Evolutionary conservation across 2,797 vertebrate genomes (phyloP).

Genomic region (Coilia nasus): DNA sequence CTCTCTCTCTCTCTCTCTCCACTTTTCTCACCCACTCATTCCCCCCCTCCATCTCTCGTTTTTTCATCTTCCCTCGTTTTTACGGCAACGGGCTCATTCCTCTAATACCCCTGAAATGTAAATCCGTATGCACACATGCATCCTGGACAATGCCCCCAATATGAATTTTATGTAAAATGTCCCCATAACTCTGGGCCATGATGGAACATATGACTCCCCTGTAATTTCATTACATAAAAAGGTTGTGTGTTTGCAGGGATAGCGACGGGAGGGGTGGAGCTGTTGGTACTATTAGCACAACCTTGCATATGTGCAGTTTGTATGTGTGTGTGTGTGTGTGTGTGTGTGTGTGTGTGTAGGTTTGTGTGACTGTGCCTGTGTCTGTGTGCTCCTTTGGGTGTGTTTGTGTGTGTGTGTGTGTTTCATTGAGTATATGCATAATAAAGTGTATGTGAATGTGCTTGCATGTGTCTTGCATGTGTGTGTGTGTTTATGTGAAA

Average conservation of each 20-base stretch:
- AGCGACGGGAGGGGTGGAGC: conserved; percentile 29
- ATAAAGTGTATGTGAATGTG: conserved; percentile 44
- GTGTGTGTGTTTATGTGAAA: not conserved
- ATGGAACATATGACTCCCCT: conserved; percentile 70
- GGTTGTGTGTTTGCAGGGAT: conserved; percentile 71
- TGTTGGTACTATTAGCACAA: conserved; percentile 60
- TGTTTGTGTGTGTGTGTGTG: not conserved
- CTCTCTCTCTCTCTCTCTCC: too few species aligned
- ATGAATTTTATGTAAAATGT: conserved; percentile 83
- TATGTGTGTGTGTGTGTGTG: conserved; percentile 43
- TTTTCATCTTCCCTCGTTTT: conserved; percentile 55
- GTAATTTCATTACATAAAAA: conserved; percentile 87
- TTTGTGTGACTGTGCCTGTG: not conserved
- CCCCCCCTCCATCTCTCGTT: conserved; percentile 53
- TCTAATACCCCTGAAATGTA: conserved; percentile 86
- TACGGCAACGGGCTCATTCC: conserved; percentile 75
- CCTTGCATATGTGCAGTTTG: conserved; percentile 53
- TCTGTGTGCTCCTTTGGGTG: conserved; percentile 42
- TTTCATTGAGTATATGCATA: conserved; percentile 49
- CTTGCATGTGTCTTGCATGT: not conserved
- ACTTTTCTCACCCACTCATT: too few species aligned
- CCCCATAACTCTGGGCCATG: conserved; percentile 74
- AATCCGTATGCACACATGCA: conserved; percentile 77
- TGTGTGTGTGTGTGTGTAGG: conserved; percentile 4
- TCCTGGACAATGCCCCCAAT: conserved; percentile 69